Conservation (phyloP, 2,113 vertebrate genomes). For the Pithys albifrons region DNA sequence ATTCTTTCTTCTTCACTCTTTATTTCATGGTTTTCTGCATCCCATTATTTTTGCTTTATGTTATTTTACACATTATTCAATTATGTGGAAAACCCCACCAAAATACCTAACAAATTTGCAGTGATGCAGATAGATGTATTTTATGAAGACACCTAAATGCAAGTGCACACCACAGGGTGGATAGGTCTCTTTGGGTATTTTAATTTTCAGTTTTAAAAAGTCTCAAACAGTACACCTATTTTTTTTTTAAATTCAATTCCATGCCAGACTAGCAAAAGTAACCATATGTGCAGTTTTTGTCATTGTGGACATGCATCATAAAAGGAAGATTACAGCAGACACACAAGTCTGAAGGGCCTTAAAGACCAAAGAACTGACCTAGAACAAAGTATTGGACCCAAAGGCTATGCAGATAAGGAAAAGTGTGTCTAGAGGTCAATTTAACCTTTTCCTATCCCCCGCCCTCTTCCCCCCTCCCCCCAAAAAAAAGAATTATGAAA, state of each 20-base stretch:
- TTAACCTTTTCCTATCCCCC: neutral
- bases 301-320: neutral
- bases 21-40: neutral
- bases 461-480: too few relatives aligned
- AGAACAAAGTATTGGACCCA: neutral
- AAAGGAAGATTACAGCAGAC: neutral
- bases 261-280: neutral
- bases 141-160: neutral
- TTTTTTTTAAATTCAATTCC: neutral
- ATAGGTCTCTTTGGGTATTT: neutral
- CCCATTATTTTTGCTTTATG: neutral
- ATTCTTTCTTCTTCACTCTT: neutral
- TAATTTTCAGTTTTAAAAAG: neutral
- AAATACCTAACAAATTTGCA: neutral
- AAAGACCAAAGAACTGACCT: neutral
- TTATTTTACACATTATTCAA: neutral
- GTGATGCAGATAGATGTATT: neutral
- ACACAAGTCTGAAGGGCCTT: neutral
- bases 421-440: neutral
- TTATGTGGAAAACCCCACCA: neutral
- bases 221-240: neutral
- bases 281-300: neutral
- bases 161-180: neutral
- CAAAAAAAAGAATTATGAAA: neutral
- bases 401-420: neutral